Conservation (phyloP, 1,140 invertebrate genomes). For the Ceratoteleas bidentatus region DNA sequence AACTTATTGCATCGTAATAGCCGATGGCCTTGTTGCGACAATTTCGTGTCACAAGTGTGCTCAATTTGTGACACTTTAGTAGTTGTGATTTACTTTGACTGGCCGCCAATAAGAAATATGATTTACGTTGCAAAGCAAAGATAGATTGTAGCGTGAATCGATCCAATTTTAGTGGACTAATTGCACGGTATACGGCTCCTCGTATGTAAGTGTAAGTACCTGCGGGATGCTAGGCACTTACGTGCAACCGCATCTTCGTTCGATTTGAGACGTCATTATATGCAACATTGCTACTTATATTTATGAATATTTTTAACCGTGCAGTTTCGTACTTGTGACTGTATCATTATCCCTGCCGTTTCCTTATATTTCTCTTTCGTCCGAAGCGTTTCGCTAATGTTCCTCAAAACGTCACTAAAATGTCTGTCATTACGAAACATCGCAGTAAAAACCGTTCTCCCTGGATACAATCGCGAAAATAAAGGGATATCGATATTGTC, state of each 20-base stretch:
- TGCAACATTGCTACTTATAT: slow-evolving; percentile 49
- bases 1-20: slow-evolving; percentile 13
- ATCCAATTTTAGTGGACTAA: slow-evolving; percentile 66
- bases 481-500: background rate
- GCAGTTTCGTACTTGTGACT: slow-evolving; percentile 17
- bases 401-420: slow-evolving; percentile 6
- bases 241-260: slow-evolving; percentile 52
- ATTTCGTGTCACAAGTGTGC: slow-evolving; percentile 12
- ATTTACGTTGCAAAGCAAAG: slow-evolving; percentile 49
- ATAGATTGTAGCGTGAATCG: slow-evolving; percentile 62
- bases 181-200: slow-evolving; percentile 38
- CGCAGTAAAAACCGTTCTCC: background rate
- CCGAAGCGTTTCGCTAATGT: slow-evolving; percentile 1
- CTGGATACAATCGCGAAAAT: background rate
- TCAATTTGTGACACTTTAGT: slow-evolving; percentile 26
- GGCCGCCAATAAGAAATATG: slow-evolving; percentile 42
- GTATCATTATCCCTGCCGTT: slow-evolving; percentile 37
- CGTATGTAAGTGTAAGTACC: slow-evolving; percentile 42
- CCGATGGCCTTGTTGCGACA: slow-evolving; percentile 13
- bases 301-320: slow-evolving; percentile 40
- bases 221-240: slow-evolving; percentile 47
- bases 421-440: slow-evolving; percentile 7
- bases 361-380: slow-evolving; percentile 14
- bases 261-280: slow-evolving; percentile 54
- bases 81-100: slow-evolving; percentile 37